A percentile compares a stretch with the other conserved stretches of the same genome.
Conservation (phyloP, 2,113 vertebrate species). For the Ictidomys tridecemlineatus region DNA sequence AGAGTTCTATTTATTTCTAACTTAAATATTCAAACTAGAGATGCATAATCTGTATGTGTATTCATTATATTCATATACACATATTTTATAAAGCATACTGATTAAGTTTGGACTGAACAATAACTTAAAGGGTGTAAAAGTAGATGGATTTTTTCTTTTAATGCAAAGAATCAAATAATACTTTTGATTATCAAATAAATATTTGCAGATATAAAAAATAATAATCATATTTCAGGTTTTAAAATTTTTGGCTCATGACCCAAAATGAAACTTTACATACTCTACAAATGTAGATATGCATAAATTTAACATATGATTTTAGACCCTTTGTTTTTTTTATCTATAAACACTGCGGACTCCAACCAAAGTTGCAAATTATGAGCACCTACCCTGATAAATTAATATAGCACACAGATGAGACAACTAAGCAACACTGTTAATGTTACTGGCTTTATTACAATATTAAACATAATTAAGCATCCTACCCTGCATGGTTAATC, state of each 20-base stretch:
- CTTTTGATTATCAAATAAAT: background rate
- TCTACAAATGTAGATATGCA: background rate
- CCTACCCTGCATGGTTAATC: background rate
- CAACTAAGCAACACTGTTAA: background rate
- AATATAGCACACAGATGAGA: background rate
- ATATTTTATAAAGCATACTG: background rate
- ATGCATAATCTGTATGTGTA: background rate
- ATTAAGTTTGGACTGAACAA: background rate
- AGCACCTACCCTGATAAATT: background rate
- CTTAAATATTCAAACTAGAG: conserved; percentile 46
- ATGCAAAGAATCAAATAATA: background rate
- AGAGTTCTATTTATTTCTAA: conserved; percentile 62
- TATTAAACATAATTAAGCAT: background rate
- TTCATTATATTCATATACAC: conserved; percentile 4
- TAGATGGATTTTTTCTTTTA: background rate
- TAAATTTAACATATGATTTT: conserved; percentile 1
- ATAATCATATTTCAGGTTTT: background rate
- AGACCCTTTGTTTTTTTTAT: background rate
- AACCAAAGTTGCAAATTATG: background rate
- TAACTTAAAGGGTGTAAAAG: background rate
- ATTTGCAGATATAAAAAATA: background rate
- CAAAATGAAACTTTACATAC: background rate
- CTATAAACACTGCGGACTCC: background rate
- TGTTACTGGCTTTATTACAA: background rate
- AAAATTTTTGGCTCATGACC: background rate